These are phyloP conservation scores for Drymodes brunneopygia DNA, from an alignment of 2,113 vertebrate genomes.

Conservation along the genomic window DNA sequence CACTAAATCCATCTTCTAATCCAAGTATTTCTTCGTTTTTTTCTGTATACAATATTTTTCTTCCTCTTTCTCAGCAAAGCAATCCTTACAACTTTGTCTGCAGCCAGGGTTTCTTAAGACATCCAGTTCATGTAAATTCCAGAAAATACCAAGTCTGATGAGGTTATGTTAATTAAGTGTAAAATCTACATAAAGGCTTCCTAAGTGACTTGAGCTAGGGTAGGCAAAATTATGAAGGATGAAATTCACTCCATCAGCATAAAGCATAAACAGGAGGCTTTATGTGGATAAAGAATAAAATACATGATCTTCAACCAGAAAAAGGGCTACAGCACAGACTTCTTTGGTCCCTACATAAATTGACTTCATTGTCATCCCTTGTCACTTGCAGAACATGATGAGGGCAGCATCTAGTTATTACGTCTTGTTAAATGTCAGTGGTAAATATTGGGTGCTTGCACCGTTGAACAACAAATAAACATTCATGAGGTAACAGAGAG, in stretches of 20 bases:
- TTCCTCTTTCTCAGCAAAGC: slow-evolving; percentile 11
- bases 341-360: background rate
- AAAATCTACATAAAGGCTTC: slow-evolving; percentile 61
- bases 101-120: background rate
- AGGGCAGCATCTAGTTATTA: background rate
- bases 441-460: background rate
- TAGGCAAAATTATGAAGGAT: slow-evolving; percentile 39
- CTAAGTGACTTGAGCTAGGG: slow-evolving; percentile 50
- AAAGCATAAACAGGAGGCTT: slow-evolving; percentile 40
- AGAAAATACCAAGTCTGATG: slow-evolving; percentile 14
- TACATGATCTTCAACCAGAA: background rate
- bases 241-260: slow-evolving; percentile 54
- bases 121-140: slow-evolving; percentile 16
- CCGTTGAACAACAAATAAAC: background rate
- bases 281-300: slow-evolving; percentile 8
- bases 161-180: slow-evolving; percentile 40
- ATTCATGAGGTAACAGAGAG: background rate
- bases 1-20: slow-evolving; percentile 65
- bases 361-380: background rate
- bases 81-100: background rate
- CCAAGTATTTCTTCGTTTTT: slow-evolving; percentile 36
- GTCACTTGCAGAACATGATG: background rate
- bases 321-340: background rate
- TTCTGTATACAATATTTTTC: slow-evolving; percentile 39
- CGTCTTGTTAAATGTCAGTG: background rate